phyloP scores from a whole-genome alignment of 2,888 invertebrate species.

The Drosophila planitibia region DNA sequence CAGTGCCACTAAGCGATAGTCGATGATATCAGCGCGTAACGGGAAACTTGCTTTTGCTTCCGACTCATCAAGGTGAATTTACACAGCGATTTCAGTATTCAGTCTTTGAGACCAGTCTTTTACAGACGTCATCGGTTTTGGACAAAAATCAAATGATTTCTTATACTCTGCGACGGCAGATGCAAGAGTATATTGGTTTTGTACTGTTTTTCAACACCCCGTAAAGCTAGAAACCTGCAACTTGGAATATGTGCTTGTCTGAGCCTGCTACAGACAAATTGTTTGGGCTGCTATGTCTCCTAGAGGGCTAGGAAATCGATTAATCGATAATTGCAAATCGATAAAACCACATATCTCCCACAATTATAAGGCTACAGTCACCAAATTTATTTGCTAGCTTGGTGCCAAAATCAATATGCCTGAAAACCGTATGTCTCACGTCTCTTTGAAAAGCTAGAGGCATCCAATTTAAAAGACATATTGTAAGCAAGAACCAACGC shows the following conservation, averaged over 20 bases:
- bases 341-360: background rate
- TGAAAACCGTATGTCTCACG: no score
- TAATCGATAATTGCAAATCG: background rate
- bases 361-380: background rate
- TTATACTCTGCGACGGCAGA: background rate
- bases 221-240: background rate
- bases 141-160: background rate
- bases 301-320: background rate
- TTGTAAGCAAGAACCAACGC: background rate
- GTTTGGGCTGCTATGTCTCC: background rate
- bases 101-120: background rate
- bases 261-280: background rate
- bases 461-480: background rate
- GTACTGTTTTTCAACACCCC: background rate
- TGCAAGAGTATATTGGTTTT: background rate
- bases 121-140: background rate
- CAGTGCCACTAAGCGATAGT: background rate
- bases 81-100: background rate
- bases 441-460: no score
- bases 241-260: background rate
- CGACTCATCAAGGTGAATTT: background rate
- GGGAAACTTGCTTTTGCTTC: background rate
- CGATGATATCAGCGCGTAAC: slow-evolving; percentile 12
- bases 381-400: background rate
- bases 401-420: no score